Percentiles rank a stretch among this genome's conserved stretches.
phyloP scores from a whole-genome alignment of 2,888 invertebrate genomes.

The Metacarcinus magister region DNA sequence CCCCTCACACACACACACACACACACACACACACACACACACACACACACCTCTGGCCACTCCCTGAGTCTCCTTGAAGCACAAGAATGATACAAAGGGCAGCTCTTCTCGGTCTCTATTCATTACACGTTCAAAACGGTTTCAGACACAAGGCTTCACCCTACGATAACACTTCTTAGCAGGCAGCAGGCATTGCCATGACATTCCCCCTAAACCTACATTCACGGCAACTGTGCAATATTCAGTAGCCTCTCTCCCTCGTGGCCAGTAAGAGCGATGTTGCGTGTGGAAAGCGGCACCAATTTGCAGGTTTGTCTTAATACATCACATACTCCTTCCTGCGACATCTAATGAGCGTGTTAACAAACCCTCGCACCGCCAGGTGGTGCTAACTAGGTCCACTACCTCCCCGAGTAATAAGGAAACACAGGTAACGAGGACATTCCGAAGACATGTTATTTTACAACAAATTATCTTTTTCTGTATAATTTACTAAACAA shows the following conservation, averaged over 20 bases:
- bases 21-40: neutral
- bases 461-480: neutral
- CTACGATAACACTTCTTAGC: neutral
- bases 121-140: neutral
- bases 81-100: neutral
- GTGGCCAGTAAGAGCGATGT: neutral
- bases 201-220: conserved; percentile 1
- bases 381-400: neutral
- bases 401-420: neutral
- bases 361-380: neutral
- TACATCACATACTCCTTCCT: conserved; percentile 30
- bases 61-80: neutral
- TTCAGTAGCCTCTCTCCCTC: neutral
- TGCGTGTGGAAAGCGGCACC: conserved; percentile 31
- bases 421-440: neutral
- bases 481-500: neutral
- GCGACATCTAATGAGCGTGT: conserved; percentile 40
- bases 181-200: neutral
- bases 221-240: neutral
- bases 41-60: neutral
- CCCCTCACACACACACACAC: neutral
- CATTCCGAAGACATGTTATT: neutral
- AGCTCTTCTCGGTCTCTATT: neutral
- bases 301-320: conserved; percentile 48
- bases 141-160: neutral